Evolutionary conservation across 2,113 vertebrate species (phyloP), one percentile per base, ranked within the genome.

Genomic region (Coptodon rendalli): DNA sequence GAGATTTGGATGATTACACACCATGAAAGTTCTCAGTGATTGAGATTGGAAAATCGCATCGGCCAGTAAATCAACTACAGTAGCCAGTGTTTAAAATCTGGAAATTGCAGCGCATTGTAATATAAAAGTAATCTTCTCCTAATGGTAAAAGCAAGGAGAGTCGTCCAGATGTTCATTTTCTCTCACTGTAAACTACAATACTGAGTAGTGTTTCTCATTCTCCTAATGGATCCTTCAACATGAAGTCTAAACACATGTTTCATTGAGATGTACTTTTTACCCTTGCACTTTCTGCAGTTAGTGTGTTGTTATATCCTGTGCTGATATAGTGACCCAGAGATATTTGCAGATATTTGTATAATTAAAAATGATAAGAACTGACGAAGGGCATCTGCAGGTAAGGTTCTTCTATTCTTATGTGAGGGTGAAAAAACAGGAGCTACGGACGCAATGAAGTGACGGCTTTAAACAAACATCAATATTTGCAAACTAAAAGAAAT

Each of bases 1-100:
- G 85, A 90, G 89, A 90, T 90, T 91, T 93, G 93, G 92, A 93
- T 80, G 85, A 90, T 93, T 91, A 91, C 86, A 87, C 87, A 89
- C 87, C 71, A 91, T 91, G 76, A 87, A 93, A 82, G 80, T 84
- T 81, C 82, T 56, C 80, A 85, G 63, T 93, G 88, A 89, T 81
- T 92, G 85, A 89, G 68, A 89, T 79, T 86, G 82, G 88, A 91
- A 90, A 91, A 85, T 91, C 45, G 36, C 90, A 85, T 66, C 40
- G 4, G 89, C 94, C 91, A 91, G 76, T 88, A 73, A 91, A 92
- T 90, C 83, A 86, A 45, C 78, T 56, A 81, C 87, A 85, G 80
- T 90, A 90, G 89, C 81, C 86, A 88, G 40, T 45, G 85, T 81
- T 83, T 16, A 79, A 89, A 85, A 52, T 89, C 66, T 61, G 86